A percentile compares a stretch with the other conserved stretches of the same genome.
These are phyloP conservation scores for Polydrusus pterygomalis DNA, from an alignment of 2,888 invertebrate genomes.

Conservation along the genomic window DNA sequence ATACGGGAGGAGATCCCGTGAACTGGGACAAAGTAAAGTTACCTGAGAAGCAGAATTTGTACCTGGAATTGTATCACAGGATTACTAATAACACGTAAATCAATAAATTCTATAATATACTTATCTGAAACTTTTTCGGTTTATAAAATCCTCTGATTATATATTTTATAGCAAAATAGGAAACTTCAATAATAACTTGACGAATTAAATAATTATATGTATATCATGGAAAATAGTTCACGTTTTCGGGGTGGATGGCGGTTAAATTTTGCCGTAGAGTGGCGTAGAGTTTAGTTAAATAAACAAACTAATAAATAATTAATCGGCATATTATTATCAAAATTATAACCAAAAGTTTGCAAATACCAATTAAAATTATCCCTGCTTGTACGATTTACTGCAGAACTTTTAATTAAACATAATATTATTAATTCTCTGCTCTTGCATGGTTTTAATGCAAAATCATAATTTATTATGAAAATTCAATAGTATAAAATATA, in stretches of 20 bases:
- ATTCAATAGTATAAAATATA: neutral
- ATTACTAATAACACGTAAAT: slow-evolving; percentile 80
- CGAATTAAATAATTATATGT: too few relatives aligned
- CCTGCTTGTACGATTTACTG: neutral
- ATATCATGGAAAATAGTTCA: too few relatives aligned
- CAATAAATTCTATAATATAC: neutral
- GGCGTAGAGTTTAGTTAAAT: too few relatives aligned
- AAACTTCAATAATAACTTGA: too few relatives aligned
- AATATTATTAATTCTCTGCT: neutral
- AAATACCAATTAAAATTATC: slow-evolving; percentile 16
- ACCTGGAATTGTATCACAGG: slow-evolving; percentile 78
- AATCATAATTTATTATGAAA: neutral
- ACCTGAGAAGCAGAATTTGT: slow-evolving; percentile 81
- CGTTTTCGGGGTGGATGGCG: too few relatives aligned
- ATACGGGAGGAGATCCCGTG: slow-evolving; percentile 74
- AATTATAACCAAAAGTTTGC: neutral
- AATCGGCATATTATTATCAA: neutral
- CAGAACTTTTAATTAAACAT: slow-evolving; percentile 20
- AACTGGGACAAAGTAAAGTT: slow-evolving; percentile 79
- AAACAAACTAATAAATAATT: neutral
- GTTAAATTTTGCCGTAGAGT: too few relatives aligned
- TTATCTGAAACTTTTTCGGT: too few relatives aligned
- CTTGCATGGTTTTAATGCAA: slow-evolving; percentile 8
- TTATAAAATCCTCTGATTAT: too few relatives aligned
- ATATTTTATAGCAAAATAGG: too few relatives aligned